A percentile compares a stretch with the other conserved stretches of the same genome.
phyloP scores from a whole-genome alignment of 2,797 vertebrate species.

The Lutjanus argentimaculatus region DNA sequence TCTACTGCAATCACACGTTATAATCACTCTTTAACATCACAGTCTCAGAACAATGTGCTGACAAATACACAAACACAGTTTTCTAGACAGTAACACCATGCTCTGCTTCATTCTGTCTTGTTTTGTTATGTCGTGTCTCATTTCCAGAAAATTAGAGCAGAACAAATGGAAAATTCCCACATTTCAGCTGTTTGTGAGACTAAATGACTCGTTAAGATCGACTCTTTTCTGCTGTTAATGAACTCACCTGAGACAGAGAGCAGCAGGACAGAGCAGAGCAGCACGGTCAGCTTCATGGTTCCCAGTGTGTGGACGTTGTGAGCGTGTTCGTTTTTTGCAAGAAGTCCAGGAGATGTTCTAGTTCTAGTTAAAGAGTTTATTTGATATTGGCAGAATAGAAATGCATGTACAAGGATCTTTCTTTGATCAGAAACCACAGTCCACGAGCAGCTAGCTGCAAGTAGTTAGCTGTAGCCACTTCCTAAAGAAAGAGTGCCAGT shows the following conservation, averaged over 20 bases:
- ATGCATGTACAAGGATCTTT: no score
- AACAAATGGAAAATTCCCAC: not conserved
- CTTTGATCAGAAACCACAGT: no score
- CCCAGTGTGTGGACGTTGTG: not conserved
- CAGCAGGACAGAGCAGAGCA: slow-evolving; percentile 52
- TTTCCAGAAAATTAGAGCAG: not conserved
- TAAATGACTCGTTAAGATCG: not conserved
- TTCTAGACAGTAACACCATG: not conserved
- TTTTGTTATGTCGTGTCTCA: not conserved
- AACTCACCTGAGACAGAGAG: slow-evolving; percentile 60
- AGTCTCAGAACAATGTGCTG: slow-evolving; percentile 13
- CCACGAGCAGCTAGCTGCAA: no score
- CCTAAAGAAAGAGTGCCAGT: no score
- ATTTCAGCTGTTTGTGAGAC: not conserved
- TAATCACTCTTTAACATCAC: not conserved
- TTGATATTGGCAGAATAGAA: no score
- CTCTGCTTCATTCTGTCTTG: no score
- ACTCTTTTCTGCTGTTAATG: not conserved
- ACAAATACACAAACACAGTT: no score
- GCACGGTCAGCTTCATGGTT: slow-evolving; percentile 51
- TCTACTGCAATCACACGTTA: not conserved
- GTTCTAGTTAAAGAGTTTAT: no score
- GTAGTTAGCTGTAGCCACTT: no score
- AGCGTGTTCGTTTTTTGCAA: no score
- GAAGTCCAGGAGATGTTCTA: no score